Evolutionary conservation across 1,140 invertebrate genomes (phyloP).

Genomic region (Sarcophaga peregrina): DNA sequence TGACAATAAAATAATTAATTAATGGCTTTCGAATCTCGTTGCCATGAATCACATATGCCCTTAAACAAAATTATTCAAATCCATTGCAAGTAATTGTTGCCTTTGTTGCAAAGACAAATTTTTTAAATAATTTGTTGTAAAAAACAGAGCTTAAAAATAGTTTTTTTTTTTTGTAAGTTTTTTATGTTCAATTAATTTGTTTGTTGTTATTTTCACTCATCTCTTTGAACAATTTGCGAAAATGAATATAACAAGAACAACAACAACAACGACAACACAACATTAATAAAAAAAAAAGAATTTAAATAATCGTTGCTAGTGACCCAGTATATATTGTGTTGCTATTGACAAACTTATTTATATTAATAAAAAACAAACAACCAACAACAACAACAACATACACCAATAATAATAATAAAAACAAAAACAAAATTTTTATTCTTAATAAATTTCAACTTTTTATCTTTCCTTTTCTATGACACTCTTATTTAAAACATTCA

Average conservation of each 20-base stretch:
- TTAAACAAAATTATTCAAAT: too few relatives aligned
- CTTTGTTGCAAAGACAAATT: not conserved
- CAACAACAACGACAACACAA: not conserved
- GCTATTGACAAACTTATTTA: constrained; percentile 18
- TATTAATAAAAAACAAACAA: not conserved
- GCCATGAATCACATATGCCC: too few relatives aligned
- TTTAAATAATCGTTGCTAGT: not conserved
- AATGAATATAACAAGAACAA: not conserved
- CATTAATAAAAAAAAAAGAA: not conserved
- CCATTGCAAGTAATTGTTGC: not conserved
- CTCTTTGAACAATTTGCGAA: not conserved
- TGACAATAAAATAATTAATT: too few relatives aligned
- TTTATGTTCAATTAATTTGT: not conserved
- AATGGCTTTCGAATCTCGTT: too few relatives aligned
- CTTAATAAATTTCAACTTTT: constrained; percentile 25
- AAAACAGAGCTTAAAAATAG: not conserved
- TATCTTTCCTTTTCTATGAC: not conserved
- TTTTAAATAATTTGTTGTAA: too few relatives aligned
- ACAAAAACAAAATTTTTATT: constrained; percentile 6
- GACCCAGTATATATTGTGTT: not conserved
- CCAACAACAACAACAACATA: not conserved
- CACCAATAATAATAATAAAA: too few relatives aligned
- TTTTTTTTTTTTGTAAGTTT: not conserved
- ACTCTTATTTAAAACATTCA: not conserved
- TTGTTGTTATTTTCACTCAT: not conserved